Conservation (phyloP, 1,140 invertebrate genomes). For the Calosoma granatense region DNA sequence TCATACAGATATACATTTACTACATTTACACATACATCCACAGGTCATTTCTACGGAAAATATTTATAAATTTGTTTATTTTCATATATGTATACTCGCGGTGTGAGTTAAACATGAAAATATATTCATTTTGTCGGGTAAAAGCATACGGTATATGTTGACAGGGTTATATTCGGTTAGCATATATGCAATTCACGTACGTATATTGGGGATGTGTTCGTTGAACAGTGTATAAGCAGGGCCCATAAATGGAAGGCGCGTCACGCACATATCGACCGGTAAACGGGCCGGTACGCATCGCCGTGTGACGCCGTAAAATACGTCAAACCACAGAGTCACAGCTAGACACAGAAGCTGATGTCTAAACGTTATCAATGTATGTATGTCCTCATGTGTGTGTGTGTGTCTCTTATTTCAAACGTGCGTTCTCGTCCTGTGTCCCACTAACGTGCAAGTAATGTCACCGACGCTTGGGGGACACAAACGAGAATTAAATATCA, state of each 20-base stretch:
- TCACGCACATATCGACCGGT: conserved; percentile 3
- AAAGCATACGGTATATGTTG: too few relatives aligned
- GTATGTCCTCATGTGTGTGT: neutral
- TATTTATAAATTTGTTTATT: too few relatives aligned
- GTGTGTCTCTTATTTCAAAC: neutral
- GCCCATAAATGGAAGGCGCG: neutral
- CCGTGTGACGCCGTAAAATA: neutral
- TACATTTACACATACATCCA: too few relatives aligned
- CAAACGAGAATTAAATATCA: neutral
- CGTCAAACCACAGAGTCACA: neutral
- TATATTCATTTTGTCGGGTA: too few relatives aligned
- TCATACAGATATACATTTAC: too few relatives aligned
- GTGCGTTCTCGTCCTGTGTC: neutral
- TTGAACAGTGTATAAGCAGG: neutral
- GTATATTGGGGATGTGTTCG: too few relatives aligned
- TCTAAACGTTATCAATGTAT: neutral
- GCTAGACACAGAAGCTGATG: too few relatives aligned
- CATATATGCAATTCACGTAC: too few relatives aligned
- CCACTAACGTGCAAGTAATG: neutral
- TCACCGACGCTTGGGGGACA: neutral
- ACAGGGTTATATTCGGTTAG: too few relatives aligned
- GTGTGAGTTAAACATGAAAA: too few relatives aligned
- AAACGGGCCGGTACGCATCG: neutral
- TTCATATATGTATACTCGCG: too few relatives aligned
- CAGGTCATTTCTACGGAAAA: too few relatives aligned